Conservation (phyloP, 2,113 vertebrate species). For the Campylomormyrus tamandua region DNA sequence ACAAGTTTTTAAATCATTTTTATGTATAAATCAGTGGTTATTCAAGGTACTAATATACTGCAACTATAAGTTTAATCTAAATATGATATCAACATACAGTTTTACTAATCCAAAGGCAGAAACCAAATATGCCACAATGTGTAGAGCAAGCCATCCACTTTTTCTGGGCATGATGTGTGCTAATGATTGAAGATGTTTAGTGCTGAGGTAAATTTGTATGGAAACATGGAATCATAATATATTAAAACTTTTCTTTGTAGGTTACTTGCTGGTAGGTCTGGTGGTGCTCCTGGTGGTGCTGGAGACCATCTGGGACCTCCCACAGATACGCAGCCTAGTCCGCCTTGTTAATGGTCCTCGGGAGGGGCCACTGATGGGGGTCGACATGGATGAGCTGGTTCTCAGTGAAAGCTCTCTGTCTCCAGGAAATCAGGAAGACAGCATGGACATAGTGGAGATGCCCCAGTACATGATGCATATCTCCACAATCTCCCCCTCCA, state of each 20-base stretch:
- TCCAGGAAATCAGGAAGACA: not conserved
- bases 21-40: not conserved
- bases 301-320: conserved; percentile 46
- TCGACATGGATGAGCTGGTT: conserved; percentile 31
- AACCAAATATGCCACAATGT: not conserved
- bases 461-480: conserved; percentile 41
- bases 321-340: conserved; percentile 39
- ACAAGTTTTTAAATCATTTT: not conserved
- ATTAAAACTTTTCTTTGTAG: conserved; percentile 31
- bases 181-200: not conserved
- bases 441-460: conserved; percentile 13
- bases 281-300: conserved; percentile 45
- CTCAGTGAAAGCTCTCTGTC: conserved; percentile 21
- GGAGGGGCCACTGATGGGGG: conserved; percentile 27
- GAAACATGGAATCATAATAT: not conserved
- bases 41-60: not conserved
- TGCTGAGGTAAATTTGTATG: not conserved
- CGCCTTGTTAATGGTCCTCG: conserved; percentile 33
- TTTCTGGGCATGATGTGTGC: not conserved
- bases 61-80: not conserved
- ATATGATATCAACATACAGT: not conserved
- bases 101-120: not conserved
- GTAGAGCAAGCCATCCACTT: not conserved
- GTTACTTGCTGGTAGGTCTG: conserved; percentile 52
- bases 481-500: conserved; percentile 40